Base-by-base conservation (phyloP, 2,888 invertebrate species). In the Strigamia transsilvanica region DNA sequence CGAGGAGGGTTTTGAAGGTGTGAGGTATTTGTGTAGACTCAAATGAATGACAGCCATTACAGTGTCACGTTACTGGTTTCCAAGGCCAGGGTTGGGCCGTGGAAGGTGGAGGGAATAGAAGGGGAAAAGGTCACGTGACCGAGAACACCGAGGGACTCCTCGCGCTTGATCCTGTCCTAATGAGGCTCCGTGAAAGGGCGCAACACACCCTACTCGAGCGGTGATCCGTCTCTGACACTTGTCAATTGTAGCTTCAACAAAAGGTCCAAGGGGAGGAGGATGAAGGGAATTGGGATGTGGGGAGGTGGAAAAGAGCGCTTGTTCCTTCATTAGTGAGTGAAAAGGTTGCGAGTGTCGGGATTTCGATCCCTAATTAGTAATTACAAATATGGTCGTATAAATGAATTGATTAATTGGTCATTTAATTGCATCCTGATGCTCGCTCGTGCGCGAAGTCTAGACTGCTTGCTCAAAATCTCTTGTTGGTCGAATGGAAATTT, bases 211-310 rank as follows among this genome's bases (percentile, higher is more conserved):
- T 61, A 9, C 38, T 34, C 66, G 61, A 42, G 66, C 66, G 81
- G 61, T 81, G 81, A 61, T 81, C 81, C 81, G 81, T 61, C 81
- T 56, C 66, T 81, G 81, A 81, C 81, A 81, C 81, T 61, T 73
- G 66, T 81, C 81, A 81, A 81, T 81, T 66, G 81, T 81, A 21
- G 34, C 66, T 42, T 81, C 81, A 81, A 81, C 81, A 81, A 81
- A 61, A 46, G 51, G 79, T 79, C 73, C 73, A n/a, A 79, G 79
- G 79, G 79, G 79, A 79, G 79, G 79, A 42, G 79, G 79, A 79
- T 38, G 79, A 73, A 27, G 73, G 73, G 73, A 73, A 73, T 73
- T 34, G 79, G 18, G 38, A 79, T 79, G 38, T 23, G 79, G 38
- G 79, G 41, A 41, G 41, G 21, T 13, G 21, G 79, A 32, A 27